These are phyloP conservation scores for Protomyctophum bolini DNA, from an alignment of 2,113 vertebrate genomes.

Conservation along the genomic window DNA sequence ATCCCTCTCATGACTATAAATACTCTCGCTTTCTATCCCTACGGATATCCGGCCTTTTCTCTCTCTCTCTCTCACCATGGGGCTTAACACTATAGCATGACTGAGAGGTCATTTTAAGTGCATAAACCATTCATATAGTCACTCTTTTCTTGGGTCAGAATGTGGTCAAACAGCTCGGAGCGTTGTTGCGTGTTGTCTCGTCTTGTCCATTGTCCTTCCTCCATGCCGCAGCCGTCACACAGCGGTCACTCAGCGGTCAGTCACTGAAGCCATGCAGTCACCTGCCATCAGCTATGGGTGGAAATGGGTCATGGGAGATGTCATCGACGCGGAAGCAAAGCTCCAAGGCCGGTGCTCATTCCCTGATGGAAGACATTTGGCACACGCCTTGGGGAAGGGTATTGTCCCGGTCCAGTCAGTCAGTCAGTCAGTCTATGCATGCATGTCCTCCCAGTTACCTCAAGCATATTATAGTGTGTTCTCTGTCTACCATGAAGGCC, in stretches of 20 bases:
- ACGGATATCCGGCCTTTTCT: slow-evolving; percentile 1
- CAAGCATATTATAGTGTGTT: slow-evolving; percentile 13
- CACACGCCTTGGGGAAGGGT: slow-evolving; percentile 48
- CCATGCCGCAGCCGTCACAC: slow-evolving; percentile 37
- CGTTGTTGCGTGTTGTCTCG: slow-evolving; percentile 21
- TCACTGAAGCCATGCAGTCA: slow-evolving; percentile 11
- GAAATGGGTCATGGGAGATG: slow-evolving; percentile 70
- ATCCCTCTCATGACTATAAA: slow-evolving; percentile 32
- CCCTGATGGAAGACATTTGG: slow-evolving; percentile 51
- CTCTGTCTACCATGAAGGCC: background rate
- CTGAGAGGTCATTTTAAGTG: too few species aligned
- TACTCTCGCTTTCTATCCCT: slow-evolving; percentile 15
- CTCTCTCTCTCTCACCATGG: background rate
- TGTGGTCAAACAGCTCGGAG: slow-evolving; percentile 29
- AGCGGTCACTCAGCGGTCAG: slow-evolving; percentile 20
- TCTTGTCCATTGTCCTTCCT: slow-evolving; percentile 57
- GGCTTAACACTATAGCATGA: too few species aligned
- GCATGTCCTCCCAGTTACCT: slow-evolving; percentile 40
- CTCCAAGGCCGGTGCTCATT: slow-evolving; percentile 45
- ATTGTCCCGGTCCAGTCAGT: slow-evolving; percentile 40
- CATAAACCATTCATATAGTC: slow-evolving; percentile 5
- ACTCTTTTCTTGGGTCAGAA: slow-evolving; percentile 45
- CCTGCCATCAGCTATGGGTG: slow-evolving; percentile 47
- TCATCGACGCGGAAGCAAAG: slow-evolving; percentile 33
- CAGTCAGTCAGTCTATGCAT: slow-evolving; percentile 11